These are phyloP conservation scores for Gymnosoma rotundatum DNA, from an alignment of 2,888 invertebrate genomes.

Conservation along the genomic window DNA sequence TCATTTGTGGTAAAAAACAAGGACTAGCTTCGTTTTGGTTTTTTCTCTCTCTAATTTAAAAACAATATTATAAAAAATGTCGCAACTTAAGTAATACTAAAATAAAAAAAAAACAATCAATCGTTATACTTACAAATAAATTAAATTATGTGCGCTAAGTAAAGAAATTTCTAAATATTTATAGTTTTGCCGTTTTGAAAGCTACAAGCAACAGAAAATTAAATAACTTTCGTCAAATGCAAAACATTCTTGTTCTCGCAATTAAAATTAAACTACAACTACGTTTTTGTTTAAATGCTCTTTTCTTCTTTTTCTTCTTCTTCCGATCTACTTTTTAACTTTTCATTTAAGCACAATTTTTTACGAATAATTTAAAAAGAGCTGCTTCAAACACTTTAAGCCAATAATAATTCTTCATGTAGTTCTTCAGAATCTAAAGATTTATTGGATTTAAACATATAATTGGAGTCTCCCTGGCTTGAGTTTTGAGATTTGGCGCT, in stretches of 20 bases:
- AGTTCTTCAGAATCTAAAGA: constrained; percentile 77
- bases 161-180: constrained; percentile 51
- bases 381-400: constrained; percentile 69
- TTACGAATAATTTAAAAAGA: background rate
- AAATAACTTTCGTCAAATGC: constrained; percentile 36
- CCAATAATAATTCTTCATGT: constrained; percentile 77
- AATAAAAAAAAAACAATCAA: constrained; percentile 35
- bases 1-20: constrained; percentile 61
- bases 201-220: constrained; percentile 24
- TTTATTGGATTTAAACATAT: constrained; percentile 78
- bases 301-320: constrained; percentile 4
- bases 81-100: constrained; percentile 39
- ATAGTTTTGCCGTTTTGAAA: constrained; percentile 27
- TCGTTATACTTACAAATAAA: constrained; percentile 12
- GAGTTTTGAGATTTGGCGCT: constrained; percentile 81
- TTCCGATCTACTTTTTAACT: background rate
- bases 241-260: constrained; percentile 16
- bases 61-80: constrained; percentile 49
- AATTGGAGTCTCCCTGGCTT: constrained; percentile 77
- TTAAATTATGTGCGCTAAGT: constrained; percentile 65
- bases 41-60: constrained; percentile 47
- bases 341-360: constrained; percentile 48
- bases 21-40: constrained; percentile 71
- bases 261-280: constrained; percentile 48
- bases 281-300: constrained; percentile 56